Evolutionary conservation across 2,888 invertebrate species (phyloP), one percentile per base, ranked within the genome.

Genomic region (Bombyx huttoni): DNA sequence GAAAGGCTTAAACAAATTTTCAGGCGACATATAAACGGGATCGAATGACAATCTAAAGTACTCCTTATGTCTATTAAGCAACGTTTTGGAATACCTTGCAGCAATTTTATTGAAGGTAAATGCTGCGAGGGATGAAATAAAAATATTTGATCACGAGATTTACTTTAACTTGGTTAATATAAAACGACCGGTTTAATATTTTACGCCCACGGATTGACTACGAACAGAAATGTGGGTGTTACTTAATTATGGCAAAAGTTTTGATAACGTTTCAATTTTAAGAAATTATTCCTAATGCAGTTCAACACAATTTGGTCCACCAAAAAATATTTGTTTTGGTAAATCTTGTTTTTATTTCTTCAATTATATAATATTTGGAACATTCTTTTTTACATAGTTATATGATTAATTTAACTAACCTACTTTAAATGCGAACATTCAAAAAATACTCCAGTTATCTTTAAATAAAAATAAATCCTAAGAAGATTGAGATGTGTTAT

Each of bases 11-110:
- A n/a, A n/a, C n/a, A n/a, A n/a, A n/a, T n/a, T n/a, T n/a, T n/a
- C n/a, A n/a, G 57, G 62, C 62, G 64, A 58, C 54, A 57, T 47
- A 33, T 24, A 40, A 47, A 52, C 52, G 47, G 47, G 40, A 50
- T 47, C 45, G 40, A 52, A 52, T 52, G 49, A 49, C 46, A 48
- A 46, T 46, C 48, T 47, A 53, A 50, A 50, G 48, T 61, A 61
- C 63, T 66, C 58, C 58, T 59, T 53, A 63, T 52, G 53, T 62
- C 53, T 55, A 60, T 66, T 55, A 63, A 53, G 51, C 55, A 60
- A 55, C 48, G 51, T 51, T 56, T 54, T 56, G 35, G 57, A 57
- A 63, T 62, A 62, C 52, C 52, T 49, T 48, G 55, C 55, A 47
- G 53, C 52, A 54, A 59, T 56, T 58, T 58, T 54, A 51, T 55